phyloP scores from a whole-genome alignment of 2,113 vertebrate species.

The crab-eating macaque (Macaca fascicularis) region DNA sequence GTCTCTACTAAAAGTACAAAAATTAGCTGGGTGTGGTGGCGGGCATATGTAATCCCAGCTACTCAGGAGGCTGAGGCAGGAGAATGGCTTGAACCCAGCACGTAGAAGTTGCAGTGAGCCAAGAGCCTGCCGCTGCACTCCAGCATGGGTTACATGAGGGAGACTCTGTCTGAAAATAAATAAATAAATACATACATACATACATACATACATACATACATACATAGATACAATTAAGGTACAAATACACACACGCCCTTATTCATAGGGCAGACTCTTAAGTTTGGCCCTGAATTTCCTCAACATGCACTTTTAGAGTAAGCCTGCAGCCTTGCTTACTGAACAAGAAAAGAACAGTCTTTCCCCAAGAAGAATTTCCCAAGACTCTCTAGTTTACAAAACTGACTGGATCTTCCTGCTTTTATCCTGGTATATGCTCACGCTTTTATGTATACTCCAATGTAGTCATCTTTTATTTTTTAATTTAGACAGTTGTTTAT shows the following conservation, averaged over 20 bases:
- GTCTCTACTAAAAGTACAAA: no score
- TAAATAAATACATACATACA: accelerated
- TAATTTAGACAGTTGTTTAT: background rate
- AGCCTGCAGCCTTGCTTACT: background rate
- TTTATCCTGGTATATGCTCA: background rate
- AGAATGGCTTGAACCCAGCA: no score
- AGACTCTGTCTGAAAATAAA: no score
- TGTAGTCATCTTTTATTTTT: background rate
- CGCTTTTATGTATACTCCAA: background rate
- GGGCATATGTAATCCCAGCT: no score
- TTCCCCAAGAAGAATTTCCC: background rate
- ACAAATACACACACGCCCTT: background rate
- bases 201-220: no score
- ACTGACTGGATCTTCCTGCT: background rate
- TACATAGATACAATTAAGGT: no score
- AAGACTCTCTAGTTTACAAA: background rate
- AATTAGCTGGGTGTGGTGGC: no score
- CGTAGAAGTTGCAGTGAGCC: no score
- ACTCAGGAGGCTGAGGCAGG: no score
- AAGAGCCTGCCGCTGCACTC: no score
- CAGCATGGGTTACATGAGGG: no score
- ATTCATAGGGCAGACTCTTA: background rate
- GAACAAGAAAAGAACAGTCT: background rate
- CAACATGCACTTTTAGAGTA: background rate
- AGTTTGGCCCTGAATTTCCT: background rate